These are phyloP conservation scores for Drosophila sechellia DNA, from an alignment of 1,140 invertebrate species.

Conservation along the genomic window DNA sequence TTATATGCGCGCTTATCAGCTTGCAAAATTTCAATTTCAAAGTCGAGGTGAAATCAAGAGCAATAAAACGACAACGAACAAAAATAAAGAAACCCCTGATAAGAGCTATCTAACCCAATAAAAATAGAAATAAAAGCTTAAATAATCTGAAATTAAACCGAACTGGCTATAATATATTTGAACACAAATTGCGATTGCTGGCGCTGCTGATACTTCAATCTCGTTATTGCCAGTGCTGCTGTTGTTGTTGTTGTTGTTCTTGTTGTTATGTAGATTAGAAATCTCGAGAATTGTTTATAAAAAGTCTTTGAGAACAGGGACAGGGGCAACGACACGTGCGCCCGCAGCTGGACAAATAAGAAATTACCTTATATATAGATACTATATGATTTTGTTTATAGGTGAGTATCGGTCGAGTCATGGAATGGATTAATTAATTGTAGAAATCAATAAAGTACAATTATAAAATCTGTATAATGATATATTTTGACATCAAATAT, in stretches of 20 bases:
- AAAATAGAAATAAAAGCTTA: slow-evolving; percentile 25
- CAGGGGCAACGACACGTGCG: slow-evolving; percentile 59
- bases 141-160: slow-evolving; percentile 37
- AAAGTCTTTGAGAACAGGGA: slow-evolving; percentile 18
- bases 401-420: slow-evolving; percentile 7
- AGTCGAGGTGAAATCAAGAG: slow-evolving; percentile 61
- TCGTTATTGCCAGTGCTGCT: slow-evolving; percentile 1
- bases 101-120: slow-evolving; percentile 27
- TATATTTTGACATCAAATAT: not conserved
- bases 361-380: not conserved
- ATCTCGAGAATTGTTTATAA: slow-evolving; percentile 59
- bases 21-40: slow-evolving; percentile 63
- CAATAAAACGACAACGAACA: slow-evolving; percentile 22
- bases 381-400: slow-evolving; percentile 8
- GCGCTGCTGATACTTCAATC: slow-evolving; percentile 39
- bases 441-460: not conserved
- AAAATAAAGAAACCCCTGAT: slow-evolving; percentile 29
- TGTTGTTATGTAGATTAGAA: slow-evolving; percentile 59
- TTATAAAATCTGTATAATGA: too few relatives aligned
- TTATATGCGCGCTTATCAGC: slow-evolving; percentile 43
- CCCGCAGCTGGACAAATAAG: slow-evolving; percentile 50
- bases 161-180: slow-evolving; percentile 44
- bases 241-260: not conserved
- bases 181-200: slow-evolving; percentile 51
- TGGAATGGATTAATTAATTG: slow-evolving; percentile 48